phyloP scores from a whole-genome alignment of 2,113 vertebrate species.

The Amblyopsis rosae region DNA sequence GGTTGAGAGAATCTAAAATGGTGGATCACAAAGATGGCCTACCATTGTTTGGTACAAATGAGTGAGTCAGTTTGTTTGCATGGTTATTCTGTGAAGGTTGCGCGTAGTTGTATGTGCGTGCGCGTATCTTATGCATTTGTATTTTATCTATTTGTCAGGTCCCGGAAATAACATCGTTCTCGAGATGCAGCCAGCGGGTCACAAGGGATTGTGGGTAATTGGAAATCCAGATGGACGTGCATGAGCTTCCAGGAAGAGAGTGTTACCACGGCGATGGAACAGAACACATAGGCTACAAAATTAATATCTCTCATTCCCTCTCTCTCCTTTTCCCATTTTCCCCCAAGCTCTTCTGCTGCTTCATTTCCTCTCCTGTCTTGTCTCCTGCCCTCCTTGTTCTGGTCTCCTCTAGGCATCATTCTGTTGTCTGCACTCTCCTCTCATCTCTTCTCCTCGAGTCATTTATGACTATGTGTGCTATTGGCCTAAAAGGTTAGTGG shows the following conservation, averaged over 20 bases:
- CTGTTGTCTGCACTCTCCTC: not conserved
- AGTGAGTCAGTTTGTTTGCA: not conserved
- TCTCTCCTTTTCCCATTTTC: not conserved
- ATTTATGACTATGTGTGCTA: conserved; percentile 23
- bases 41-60: not conserved
- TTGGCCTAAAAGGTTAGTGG: conserved; percentile 29
- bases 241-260: conserved; percentile 60
- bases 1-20: too few relatives aligned
- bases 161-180: conserved; percentile 70
- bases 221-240: conserved; percentile 73
- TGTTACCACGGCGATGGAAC: conserved; percentile 62
- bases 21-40: too few relatives aligned
- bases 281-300: conserved; percentile 37
- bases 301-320: conserved; percentile 53
- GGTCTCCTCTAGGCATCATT: conserved; percentile 16
- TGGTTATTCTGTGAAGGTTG: not conserved
- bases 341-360: not conserved
- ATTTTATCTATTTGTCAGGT: conserved; percentile 57
- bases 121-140: conserved; percentile 25
- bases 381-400: not conserved
- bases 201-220: conserved; percentile 72
- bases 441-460: not conserved
- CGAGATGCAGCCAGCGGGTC: conserved; percentile 40
- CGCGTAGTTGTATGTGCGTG: conserved; percentile 5
- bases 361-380: conserved; percentile 23